Conservation (phyloP, 2,113 vertebrate genomes). For the Gopherus flavomarginatus region DNA sequence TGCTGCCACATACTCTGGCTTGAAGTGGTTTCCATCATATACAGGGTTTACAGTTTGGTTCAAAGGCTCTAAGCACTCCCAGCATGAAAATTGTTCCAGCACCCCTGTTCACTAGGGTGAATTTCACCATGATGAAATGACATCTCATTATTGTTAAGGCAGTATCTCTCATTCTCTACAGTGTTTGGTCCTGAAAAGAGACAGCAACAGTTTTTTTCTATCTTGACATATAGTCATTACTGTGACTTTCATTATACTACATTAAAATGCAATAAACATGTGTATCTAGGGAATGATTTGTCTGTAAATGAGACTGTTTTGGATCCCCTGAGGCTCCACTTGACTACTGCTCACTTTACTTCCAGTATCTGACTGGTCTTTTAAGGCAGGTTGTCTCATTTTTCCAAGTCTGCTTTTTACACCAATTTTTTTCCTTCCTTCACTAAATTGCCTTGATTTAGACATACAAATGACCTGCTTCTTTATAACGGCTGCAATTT, state of each 20-base stretch:
- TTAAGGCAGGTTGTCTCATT: neutral
- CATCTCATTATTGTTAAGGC: neutral
- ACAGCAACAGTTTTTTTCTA: neutral
- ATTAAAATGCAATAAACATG: neutral
- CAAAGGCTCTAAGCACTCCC: too few relatives aligned
- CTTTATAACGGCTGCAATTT: constrained; percentile 3
- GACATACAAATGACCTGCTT: neutral
- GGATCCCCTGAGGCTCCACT: neutral
- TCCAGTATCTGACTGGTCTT: neutral
- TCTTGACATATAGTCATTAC: neutral
- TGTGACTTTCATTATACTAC: neutral
- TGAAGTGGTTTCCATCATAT: too few relatives aligned
- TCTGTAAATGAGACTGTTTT: neutral
- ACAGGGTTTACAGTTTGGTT: too few relatives aligned
- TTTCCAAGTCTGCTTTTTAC: neutral
- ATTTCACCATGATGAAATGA: neutral
- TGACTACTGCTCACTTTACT: neutral
- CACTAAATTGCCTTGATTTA: neutral
- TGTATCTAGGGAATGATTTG: neutral
- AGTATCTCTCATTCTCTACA: neutral
- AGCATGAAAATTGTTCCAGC: too few relatives aligned
- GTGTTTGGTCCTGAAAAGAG: neutral
- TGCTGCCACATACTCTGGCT: too few relatives aligned
- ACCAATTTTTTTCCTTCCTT: neutral
- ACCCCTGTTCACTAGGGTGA: neutral